Conservation (phyloP, 2,113 vertebrate genomes). For the Cairina moschata region DNA sequence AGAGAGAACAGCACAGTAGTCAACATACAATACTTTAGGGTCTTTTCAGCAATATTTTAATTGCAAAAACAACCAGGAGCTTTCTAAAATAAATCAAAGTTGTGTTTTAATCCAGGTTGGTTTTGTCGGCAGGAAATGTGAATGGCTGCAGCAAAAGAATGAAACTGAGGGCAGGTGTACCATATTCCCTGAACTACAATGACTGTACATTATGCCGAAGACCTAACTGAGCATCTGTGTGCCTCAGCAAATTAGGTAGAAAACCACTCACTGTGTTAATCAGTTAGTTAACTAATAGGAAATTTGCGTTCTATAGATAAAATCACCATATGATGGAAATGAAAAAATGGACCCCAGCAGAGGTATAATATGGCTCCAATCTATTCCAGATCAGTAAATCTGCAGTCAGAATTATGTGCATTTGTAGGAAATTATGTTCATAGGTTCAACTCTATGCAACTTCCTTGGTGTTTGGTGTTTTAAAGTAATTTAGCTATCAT, state of each 20-base stretch:
- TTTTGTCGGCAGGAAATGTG: neutral
- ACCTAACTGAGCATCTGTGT: neutral
- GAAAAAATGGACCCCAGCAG: neutral
- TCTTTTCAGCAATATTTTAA: neutral
- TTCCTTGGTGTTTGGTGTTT: neutral
- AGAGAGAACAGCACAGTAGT: neutral
- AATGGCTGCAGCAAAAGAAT: neutral
- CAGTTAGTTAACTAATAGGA: neutral
- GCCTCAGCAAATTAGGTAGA: neutral
- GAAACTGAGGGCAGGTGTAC: neutral
- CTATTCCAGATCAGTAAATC: neutral
- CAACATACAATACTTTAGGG: neutral
- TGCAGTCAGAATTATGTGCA: neutral
- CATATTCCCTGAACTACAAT: neutral
- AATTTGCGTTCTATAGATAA: neutral
- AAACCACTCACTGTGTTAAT: neutral
- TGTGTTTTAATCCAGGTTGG: neutral
- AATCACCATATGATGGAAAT: neutral
- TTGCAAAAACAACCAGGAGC: neutral
- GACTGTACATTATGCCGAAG: neutral
- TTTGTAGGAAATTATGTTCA: neutral
- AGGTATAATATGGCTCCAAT: neutral
- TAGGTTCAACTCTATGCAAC: neutral
- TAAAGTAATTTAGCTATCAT: neutral
- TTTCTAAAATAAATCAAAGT: neutral